phyloP scores from a whole-genome alignment of 2,113 vertebrate genomes.

The Notiomystis cincta region DNA sequence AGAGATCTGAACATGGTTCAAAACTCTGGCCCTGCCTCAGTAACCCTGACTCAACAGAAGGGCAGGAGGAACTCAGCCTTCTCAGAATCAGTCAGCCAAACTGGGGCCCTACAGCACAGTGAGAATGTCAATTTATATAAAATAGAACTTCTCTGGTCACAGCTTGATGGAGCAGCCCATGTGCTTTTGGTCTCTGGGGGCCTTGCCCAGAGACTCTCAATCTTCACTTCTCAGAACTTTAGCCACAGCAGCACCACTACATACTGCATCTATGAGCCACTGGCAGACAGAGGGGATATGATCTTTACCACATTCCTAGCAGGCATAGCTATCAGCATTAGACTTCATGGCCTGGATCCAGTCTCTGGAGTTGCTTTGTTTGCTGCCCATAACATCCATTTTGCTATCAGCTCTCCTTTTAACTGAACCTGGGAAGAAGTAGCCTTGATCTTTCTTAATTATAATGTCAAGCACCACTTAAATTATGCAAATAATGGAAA shows the following conservation, averaged over 20 bases:
- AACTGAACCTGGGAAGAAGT: neutral
- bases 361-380: neutral
- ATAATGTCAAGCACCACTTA: neutral
- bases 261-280: neutral
- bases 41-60: neutral
- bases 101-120: neutral
- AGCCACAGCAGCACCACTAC: neutral
- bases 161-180: neutral
- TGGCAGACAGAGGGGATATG: neutral
- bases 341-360: neutral
- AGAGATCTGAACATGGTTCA: rapidly evolving
- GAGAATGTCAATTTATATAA: neutral
- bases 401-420: neutral
- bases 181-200: neutral
- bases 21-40: neutral
- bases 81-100: neutral
- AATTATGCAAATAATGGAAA: neutral
- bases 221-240: neutral
- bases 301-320: neutral
- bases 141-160: neutral
- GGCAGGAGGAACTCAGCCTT: neutral
- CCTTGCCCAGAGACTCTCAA: neutral
- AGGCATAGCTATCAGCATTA: neutral
- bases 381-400: neutral
- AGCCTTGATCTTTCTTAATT: neutral